phyloP scores from a whole-genome alignment of 2,113 vertebrate species.

The Archocentrus centrarchus region DNA sequence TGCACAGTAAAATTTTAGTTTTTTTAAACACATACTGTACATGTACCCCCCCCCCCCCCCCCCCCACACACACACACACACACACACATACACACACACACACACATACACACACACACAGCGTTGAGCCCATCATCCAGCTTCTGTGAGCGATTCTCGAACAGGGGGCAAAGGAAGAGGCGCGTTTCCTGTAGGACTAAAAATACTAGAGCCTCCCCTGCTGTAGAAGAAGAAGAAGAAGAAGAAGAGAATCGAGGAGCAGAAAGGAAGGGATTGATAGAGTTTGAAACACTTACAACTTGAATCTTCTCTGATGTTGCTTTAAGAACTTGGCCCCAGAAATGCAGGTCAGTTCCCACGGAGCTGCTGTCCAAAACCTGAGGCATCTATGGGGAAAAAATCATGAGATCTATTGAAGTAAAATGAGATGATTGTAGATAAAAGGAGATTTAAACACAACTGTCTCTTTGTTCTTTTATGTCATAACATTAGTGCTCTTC shows the following conservation, averaged over 20 bases:
- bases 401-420: background rate
- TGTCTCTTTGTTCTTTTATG: slow-evolving; percentile 10
- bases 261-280: slow-evolving; percentile 3
- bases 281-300: slow-evolving; percentile 79
- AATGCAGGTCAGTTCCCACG: slow-evolving; percentile 84
- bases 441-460: slow-evolving; percentile 15
- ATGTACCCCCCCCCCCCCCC: background rate
- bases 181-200: slow-evolving; percentile 70
- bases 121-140: slow-evolving; percentile 47
- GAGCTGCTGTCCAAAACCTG: slow-evolving; percentile 84
- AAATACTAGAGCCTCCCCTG: slow-evolving; percentile 65
- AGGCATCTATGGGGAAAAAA: slow-evolving; percentile 84
- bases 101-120: background rate
- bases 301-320: slow-evolving; percentile 83
- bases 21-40: slow-evolving; percentile 1
- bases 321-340: slow-evolving; percentile 87
- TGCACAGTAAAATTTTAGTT: background rate
- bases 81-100: background rate
- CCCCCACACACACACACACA: background rate
- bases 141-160: slow-evolving; percentile 27
- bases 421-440: background rate
- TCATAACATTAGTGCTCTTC: background rate
- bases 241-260: background rate
- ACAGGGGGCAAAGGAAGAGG: slow-evolving; percentile 62
- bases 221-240: slow-evolving; percentile 13